phyloP scores from a whole-genome alignment of 2,888 invertebrate genomes.

The Acronicta leporina region DNA sequence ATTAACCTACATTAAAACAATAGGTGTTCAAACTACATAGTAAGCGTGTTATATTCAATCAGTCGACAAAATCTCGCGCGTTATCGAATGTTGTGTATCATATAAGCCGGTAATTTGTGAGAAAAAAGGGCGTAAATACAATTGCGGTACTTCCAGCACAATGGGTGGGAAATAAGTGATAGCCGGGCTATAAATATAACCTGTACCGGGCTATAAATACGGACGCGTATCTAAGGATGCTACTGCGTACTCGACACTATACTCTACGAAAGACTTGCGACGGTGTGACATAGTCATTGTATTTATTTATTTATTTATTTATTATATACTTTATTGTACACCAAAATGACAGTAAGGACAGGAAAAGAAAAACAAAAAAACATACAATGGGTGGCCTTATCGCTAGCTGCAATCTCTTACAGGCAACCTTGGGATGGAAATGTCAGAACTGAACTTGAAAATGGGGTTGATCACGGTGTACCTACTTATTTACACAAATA shows the following conservation, averaged over 20 bases:
- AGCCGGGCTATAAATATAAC: constrained; percentile 39
- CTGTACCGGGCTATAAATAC: constrained; percentile 33
- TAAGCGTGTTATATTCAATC: constrained; percentile 35
- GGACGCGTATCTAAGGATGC: constrained; percentile 31
- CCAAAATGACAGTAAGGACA: too few species aligned
- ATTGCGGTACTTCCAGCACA: constrained; percentile 50
- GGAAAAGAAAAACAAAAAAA: too few species aligned
- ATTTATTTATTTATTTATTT: too few species aligned
- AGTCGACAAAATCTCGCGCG: constrained; percentile 19
- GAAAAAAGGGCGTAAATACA: constrained; percentile 60
- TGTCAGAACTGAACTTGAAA: too few species aligned
- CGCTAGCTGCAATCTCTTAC: too few species aligned
- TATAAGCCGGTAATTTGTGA: constrained; percentile 51
- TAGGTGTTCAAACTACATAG: constrained; percentile 13
- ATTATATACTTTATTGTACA: too few species aligned
- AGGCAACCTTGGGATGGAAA: too few species aligned
- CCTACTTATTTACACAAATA: too few species aligned
- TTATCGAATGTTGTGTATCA: constrained; percentile 44
- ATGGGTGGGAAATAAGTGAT: constrained; percentile 56
- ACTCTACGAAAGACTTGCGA: neutral
- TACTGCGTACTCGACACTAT: constrained; percentile 1
- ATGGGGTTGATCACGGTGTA: too few species aligned
- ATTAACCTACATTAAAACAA: constrained; percentile 42
- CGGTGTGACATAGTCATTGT: too few species aligned
- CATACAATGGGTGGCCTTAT: too few species aligned